A percentile compares a stretch with the other conserved stretches of the same genome.
phyloP scores from a whole-genome alignment of 2,888 invertebrate species.

The Brenthis hecate region DNA sequence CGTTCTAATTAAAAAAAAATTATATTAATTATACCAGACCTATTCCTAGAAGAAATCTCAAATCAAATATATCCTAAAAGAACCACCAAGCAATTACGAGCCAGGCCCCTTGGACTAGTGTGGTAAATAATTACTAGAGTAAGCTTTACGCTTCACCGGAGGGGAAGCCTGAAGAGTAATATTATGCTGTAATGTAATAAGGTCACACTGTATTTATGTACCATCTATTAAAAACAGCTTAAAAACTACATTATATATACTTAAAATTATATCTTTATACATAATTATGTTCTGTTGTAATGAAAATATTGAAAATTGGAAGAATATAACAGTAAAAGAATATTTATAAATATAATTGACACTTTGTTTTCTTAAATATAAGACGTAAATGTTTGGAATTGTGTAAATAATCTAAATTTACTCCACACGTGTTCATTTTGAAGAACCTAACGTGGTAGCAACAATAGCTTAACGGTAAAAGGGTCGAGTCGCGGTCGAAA shows the following conservation, averaged over 20 bases:
- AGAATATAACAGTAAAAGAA: too few species aligned
- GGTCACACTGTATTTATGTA: not conserved
- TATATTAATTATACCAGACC: too few species aligned
- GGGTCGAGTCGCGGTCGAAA: slow-evolving; percentile 38
- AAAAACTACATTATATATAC: not conserved
- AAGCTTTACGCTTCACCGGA: not conserved
- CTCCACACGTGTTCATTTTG: slow-evolving; percentile 14
- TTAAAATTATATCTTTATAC: too few species aligned
- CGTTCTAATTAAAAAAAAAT: too few species aligned
- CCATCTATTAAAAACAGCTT: not conserved
- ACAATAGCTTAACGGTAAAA: slow-evolving; percentile 38
- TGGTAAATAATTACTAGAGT: not conserved
- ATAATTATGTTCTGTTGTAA: too few species aligned
- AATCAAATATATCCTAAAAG: too few species aligned
- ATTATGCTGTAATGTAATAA: not conserved
- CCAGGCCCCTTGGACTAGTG: not conserved
- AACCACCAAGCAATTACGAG: not conserved
- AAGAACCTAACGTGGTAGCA: slow-evolving; percentile 27
- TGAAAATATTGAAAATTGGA: too few species aligned
- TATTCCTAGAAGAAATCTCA: too few species aligned
- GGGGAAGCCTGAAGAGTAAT: not conserved
- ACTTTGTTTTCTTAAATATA: too few species aligned
- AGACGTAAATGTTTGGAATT: not conserved
- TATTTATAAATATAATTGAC: too few species aligned
- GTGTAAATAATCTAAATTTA: slow-evolving; percentile 1